Evolutionary conservation across 2,113 vertebrate species (phyloP).

Genomic region (Festucalex cinctus): DNA sequence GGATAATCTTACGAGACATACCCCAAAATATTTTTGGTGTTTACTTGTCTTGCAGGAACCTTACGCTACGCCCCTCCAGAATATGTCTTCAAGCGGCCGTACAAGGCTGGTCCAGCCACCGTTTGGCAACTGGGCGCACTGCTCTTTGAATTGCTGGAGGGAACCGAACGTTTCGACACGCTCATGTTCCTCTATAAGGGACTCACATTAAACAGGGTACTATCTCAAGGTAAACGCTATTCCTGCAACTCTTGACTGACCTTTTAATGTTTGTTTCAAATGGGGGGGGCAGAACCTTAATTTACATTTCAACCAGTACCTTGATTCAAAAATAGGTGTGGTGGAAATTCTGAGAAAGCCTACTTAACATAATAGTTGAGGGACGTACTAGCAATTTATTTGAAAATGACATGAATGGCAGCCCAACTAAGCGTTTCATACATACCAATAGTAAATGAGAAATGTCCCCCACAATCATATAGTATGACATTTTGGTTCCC

Average conservation of each 20-base stretch:
- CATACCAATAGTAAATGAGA: no score
- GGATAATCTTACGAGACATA: not conserved
- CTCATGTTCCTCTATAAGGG: not conserved
- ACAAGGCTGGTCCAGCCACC: not conserved
- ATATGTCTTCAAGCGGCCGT: not conserved
- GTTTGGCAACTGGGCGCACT: slow-evolving; percentile 6
- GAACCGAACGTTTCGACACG: slow-evolving; percentile 2
- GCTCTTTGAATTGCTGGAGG: slow-evolving; percentile 1
- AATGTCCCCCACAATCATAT: no score
- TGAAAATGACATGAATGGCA: no score
- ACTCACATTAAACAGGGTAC: not conserved
- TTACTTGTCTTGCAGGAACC: slow-evolving; percentile 2
- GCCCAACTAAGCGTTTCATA: no score
- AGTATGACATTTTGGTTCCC: not conserved
- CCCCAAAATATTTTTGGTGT: not conserved
- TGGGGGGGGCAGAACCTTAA: no score
- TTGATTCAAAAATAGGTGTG: no score
- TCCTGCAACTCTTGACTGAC: no score
- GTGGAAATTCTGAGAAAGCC: no score
- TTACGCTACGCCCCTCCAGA: slow-evolving; percentile 1
- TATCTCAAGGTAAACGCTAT: slow-evolving; percentile 2
- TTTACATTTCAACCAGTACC: no score
- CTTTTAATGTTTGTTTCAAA: no score
- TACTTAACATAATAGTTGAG: no score
- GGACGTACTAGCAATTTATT: no score